Conservation (phyloP, 2,113 vertebrate species). For the Atlantisia rogersi region DNA sequence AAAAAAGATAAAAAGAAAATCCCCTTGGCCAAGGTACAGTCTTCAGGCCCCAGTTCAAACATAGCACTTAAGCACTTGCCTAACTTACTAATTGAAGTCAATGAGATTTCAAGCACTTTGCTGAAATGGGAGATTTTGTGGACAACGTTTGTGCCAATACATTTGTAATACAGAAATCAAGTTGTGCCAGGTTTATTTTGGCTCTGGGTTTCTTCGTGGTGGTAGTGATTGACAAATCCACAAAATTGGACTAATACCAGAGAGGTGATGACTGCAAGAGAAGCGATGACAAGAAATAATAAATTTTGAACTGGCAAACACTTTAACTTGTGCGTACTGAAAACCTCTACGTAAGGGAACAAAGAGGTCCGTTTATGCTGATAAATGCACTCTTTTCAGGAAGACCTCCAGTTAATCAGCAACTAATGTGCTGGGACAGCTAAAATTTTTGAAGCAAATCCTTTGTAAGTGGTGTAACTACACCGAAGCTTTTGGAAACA, state of each 20-base stretch:
- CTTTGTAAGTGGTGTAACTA: conserved; percentile 1
- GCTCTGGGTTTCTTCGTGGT: conserved; percentile 50
- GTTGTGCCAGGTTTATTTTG: conserved; percentile 58
- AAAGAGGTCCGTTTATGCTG: conserved; percentile 17
- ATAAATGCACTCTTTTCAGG: conserved; percentile 58
- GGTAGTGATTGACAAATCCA: conserved; percentile 62
- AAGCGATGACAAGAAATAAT: conserved; percentile 58
- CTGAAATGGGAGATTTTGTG: conserved; percentile 50
- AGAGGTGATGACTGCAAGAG: conserved; percentile 54
- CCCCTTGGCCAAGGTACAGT: not conserved
- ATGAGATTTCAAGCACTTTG: conserved; percentile 48
- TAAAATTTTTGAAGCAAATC: conserved; percentile 33
- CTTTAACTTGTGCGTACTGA: not conserved
- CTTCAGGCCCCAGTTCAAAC: not conserved
- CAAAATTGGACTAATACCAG: conserved; percentile 49
- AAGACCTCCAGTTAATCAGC: conserved; percentile 41
- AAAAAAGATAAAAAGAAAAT: not conserved
- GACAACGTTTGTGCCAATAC: conserved; percentile 21
- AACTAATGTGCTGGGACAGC: conserved; percentile 48
- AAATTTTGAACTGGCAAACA: conserved; percentile 41
- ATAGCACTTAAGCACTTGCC: conserved; percentile 24
- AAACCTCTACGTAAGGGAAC: conserved; percentile 33
- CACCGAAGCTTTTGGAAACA: not conserved
- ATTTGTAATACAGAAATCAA: conserved; percentile 56
- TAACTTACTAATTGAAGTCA: conserved; percentile 58